Evolutionary conservation across 2,113 vertebrate species (phyloP).

Genomic region (Myrmophylax atrothorax): DNA sequence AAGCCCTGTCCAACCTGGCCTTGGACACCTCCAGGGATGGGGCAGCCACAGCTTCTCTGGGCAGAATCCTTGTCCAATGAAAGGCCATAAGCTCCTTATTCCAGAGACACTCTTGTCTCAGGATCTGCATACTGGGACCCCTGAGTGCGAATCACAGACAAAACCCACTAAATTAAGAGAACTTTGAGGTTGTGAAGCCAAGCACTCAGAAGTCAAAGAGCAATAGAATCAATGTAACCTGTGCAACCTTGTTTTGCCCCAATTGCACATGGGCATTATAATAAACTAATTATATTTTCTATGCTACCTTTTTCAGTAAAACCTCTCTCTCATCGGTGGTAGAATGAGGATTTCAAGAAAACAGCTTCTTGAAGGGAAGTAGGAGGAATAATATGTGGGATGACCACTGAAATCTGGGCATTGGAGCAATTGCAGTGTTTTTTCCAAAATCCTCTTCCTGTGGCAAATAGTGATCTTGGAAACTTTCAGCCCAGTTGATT

Average conservation of each 20-base stretch:
- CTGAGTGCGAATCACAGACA: neutral
- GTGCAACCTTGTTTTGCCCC: neutral
- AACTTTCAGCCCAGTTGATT: neutral
- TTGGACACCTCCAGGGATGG: neutral
- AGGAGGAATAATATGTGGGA: neutral
- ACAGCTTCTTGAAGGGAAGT: neutral
- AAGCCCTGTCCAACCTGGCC: neutral
- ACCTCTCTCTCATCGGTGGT: neutral
- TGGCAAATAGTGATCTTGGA: neutral
- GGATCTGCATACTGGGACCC: neutral
- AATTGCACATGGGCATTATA: neutral
- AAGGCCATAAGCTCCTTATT: neutral
- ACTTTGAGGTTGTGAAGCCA: neutral
- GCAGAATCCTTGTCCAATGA: neutral
- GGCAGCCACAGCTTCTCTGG: neutral
- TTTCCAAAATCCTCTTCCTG: neutral
- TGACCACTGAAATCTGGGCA: neutral
- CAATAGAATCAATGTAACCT: neutral
- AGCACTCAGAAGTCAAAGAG: neutral
- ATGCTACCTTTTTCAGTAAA: neutral
- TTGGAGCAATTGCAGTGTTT: neutral
- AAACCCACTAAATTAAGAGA: neutral
- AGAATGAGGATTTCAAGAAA: neutral
- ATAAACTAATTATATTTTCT: neutral
- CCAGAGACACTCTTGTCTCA: neutral